Base-by-base conservation (phyloP, 2,888 invertebrate species). In the Geotrupes spiniger region DNA sequence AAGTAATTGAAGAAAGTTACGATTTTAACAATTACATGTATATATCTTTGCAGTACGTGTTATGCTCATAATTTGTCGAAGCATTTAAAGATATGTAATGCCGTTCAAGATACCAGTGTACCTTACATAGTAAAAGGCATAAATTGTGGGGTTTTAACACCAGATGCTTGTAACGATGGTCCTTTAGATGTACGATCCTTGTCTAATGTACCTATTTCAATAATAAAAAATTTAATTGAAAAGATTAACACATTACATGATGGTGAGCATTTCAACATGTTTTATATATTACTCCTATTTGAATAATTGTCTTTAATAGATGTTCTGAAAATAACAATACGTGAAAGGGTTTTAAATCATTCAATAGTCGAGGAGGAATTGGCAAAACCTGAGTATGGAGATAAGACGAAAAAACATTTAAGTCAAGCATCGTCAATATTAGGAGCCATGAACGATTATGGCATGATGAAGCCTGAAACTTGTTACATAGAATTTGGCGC, bases 401-500 rank as follows among this genome's bases (percentile, higher is more conserved):
- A 78, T 56, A 78, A 78, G 62, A 80, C 83, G 0, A 78, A 78
- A 41, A 84, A 88, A 52, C 93, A 94, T 68, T 74, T 92, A 57
- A 71, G 83, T 12, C 93, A 94, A 72, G 85, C 84, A 42, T 84
- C 91, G 1, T 84, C 88, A 0, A 74, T 94, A 49, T 71, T 94
- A 48, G 85, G 84, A 29, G 78, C 88, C 45, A 71, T 89, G 33
- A 78, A 86, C 46, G 69, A 75, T 0, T 76, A 80, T 50, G 74
- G 78, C 1, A 74, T 92, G 29, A 71, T 89, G 1, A 64, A 62
- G 8, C 74, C 82, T 6, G 67, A 77, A 14, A 85, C 86, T 0
- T 87, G 88, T 70, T 92, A 82, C 60, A 80, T 93, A 48, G 94
- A 94, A 70, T 85, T 92, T 64, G 93, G 93, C 0, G 92, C 92